Evolutionary conservation across 2,113 vertebrate genomes (phyloP), one percentile per base, ranked within the genome.

Genomic region (Odocoileus virginianus): DNA sequence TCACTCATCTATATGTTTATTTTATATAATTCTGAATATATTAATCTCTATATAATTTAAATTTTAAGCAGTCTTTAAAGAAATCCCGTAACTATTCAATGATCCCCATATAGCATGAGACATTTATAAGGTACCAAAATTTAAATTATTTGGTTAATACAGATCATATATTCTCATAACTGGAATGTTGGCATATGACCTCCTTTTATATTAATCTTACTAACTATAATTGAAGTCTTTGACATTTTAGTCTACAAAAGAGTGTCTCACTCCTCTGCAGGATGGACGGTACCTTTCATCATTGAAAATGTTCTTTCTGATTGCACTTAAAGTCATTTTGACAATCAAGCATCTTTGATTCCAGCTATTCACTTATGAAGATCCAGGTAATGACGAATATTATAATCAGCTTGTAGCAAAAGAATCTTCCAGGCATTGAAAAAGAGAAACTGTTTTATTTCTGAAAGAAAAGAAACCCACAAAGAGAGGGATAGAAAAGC

Each of bases 181-280:
- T 47, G 6, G 60, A 96, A 96, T 61, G 87, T 84, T 97, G 92
- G 67, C 97, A 97, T 94, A 55, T 97, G 97, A 98, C 97, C 95
- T 98, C 97, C 87, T 98, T 97, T 91, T 93, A 27, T 96, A 98
- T 98, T 98, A 97, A 97, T 97, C 96, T 97, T 96, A 30, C 81
- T 97, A 98, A 97, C 82, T 82, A 71, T 96, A 97, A 94, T 96
- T 78, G 93, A 98, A 97, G 40, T 33, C 83, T 97, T 96, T 97
- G 96, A 97, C 97, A 98, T 97, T 98, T 97, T 45, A 89, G 43
- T 47, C 76, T 94, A 90, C 91, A 79, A 96, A 96, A 93, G 60
- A 55, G 13, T 81, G 45, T 36, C 74, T 96, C 50, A 79, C 67
- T 90, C 40, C 28, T 95, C 55, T 47, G 17, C 1, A 12, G 23